Percentiles rank a stretch among this genome's conserved stretches.
Conservation (phyloP, 1,140 invertebrate genomes). For the Bilobella aurantiaca region DNA sequence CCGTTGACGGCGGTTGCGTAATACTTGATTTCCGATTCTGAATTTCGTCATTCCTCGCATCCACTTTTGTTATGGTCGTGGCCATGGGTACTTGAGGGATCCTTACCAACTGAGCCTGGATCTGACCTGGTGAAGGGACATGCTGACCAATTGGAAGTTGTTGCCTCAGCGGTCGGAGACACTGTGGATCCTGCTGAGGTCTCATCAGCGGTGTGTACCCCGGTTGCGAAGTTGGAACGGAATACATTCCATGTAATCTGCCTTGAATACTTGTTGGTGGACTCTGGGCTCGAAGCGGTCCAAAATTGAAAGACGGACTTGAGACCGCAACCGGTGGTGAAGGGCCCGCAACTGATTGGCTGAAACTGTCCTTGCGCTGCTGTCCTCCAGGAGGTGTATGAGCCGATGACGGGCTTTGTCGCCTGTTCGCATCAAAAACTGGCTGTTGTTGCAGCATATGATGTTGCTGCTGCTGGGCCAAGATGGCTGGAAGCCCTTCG, state of each 20-base stretch:
- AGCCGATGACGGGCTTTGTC: neutral
- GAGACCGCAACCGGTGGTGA: neutral
- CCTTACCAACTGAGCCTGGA: conserved; percentile 20
- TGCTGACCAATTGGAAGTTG: neutral
- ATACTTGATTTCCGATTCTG: conserved; percentile 15
- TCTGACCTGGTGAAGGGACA: neutral
- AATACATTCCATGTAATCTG: neutral
- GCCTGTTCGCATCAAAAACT: neutral
- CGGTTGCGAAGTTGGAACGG: neutral
- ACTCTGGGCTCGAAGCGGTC: neutral
- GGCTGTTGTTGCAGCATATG: conserved; percentile 25
- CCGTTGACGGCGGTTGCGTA: conserved; percentile 12
- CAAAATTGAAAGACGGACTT: conserved; percentile 1
- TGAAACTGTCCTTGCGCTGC: conserved; percentile 36
- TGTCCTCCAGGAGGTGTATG: conserved; percentile 5
- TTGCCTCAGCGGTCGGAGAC: neutral
- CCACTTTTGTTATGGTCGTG: conserved; percentile 33
- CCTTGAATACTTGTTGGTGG: neutral
- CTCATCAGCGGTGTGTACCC: conserved; percentile 11
- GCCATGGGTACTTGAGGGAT: conserved; percentile 32
- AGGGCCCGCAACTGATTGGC: conserved; percentile 4
- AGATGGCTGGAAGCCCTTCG: conserved; percentile 26
- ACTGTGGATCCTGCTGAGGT: conserved; percentile 8
- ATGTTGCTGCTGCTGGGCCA: conserved; percentile 30
- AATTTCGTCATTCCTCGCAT: conserved; percentile 17